These are phyloP conservation scores for Eurystomus glaucurus DNA, from an alignment of 2,797 vertebrate species.

Conservation along the genomic window DNA sequence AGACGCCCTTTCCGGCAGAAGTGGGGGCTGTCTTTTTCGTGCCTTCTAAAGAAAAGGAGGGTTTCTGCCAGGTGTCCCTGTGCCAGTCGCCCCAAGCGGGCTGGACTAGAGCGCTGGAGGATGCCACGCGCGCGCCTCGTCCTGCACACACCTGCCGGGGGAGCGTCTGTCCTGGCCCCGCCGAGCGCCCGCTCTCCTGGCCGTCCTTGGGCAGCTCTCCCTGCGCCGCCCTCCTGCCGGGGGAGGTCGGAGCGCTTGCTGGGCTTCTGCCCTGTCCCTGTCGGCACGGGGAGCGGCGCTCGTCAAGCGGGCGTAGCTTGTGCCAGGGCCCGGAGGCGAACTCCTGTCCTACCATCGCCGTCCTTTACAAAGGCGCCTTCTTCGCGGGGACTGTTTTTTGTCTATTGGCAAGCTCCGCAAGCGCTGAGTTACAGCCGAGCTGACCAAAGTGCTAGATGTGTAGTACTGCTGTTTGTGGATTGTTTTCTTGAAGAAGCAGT, in stretches of 20 bases:
- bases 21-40: not conserved
- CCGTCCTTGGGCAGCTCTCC: not conserved
- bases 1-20: not conserved
- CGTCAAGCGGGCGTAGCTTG: not conserved
- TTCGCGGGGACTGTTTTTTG: rapidly evolving
- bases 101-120: not conserved
- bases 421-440: rapidly evolving
- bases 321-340: not conserved
- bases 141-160: not conserved
- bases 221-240: not conserved
- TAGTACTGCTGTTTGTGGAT: not conserved
- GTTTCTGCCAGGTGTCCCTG: not conserved
- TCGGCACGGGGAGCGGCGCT: not conserved
- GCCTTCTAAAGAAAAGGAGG: not conserved
- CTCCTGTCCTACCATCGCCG: rapidly evolving
- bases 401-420: rapidly evolving
- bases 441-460: rapidly evolving
- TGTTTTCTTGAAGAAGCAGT: not conserved
- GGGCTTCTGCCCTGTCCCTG: not conserved
- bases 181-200: not conserved
- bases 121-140: not conserved
- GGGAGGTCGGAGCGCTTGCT: not conserved
- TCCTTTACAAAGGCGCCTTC: rapidly evolving
- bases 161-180: rapidly evolving
- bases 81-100: not conserved